Evolutionary conservation across 2,888 invertebrate species (phyloP), one percentile per base, ranked within the genome.

Genomic region (Callyntrura guangdongensis): DNA sequence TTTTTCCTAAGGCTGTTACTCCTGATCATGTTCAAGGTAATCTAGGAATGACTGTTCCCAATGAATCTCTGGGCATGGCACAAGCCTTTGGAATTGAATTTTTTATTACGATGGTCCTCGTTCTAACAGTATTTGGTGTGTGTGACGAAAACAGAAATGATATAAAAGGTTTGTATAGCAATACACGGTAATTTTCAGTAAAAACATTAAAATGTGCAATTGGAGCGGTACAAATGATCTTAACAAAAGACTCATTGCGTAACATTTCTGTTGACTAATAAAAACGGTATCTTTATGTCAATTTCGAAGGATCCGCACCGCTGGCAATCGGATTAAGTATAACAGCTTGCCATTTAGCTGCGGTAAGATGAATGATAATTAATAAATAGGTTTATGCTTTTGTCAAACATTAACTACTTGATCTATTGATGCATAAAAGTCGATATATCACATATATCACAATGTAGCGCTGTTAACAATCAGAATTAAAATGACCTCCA

Each of bases 291-390:
- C 61, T 64, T 64, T 83, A 9, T 53, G 53, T 53, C 12, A 53
- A 20, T 20, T 6, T 49, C 67, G 9, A 3, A 89, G 89, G 97
- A 56, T 97, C 97, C 0, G 98, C 97, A 0, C 97, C 98, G 0
- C 95, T 99, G 82, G 97, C 98, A 87, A 98, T 99, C 94, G 99
- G 99, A 0, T 96, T 99, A 93, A 96, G 98, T 0, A 97, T 99
- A 79, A 97, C 97, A 0, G 95, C 98, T 91, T 97, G 98, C 8
- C 99, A 99, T 95, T 95, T 99, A 94, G 97, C 97, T 83, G 97
- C 97, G 11, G 98, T 99, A 95, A 96, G 97, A 22, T 22, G 11
- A 20, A 47, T 14, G 53, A 45, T 36, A n/a, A 72, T 67, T 25
- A 67, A 17, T n/a, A 3, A 61, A 36, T 4, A 36, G 36, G 2